Evolutionary conservation across 2,113 vertebrate species (phyloP).

Genomic region (Fulica atra): DNA sequence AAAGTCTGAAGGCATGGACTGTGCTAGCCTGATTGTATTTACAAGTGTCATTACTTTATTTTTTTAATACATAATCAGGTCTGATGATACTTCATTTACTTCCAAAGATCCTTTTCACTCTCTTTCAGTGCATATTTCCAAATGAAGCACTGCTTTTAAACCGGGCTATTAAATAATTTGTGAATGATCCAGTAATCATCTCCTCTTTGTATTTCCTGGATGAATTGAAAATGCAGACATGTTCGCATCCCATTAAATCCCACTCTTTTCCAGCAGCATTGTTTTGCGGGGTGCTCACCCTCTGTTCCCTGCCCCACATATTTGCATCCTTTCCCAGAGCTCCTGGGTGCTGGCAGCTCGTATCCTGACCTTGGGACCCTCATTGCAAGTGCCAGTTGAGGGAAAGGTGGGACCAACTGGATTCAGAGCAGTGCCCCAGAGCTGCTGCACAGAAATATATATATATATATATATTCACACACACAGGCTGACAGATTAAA

Average conservation of each 20-base stretch:
- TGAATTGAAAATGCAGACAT: not conserved
- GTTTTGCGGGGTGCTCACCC: not conserved
- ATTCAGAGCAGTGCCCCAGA: not conserved
- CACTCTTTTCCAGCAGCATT: not conserved
- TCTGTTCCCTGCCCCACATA: not conserved
- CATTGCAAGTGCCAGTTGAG: not conserved
- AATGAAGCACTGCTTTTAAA: not conserved
- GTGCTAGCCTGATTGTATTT: not conserved
- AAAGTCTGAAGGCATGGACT: not conserved
- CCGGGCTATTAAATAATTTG: not conserved
- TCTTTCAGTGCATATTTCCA: not conserved
- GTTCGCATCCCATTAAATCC: not conserved
- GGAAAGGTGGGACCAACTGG: not conserved
- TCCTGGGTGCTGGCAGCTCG: not conserved
- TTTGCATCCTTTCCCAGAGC: not conserved
- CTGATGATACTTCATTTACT: not conserved
- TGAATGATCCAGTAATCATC: not conserved
- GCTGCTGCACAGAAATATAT: not conserved
- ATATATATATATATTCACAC: accelerated
- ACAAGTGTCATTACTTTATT: not conserved
- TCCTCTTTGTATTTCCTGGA: not conserved
- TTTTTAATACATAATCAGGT: not conserved
- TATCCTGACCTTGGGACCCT: not conserved
- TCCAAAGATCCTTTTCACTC: not conserved
- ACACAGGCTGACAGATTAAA: not conserved